Base-by-base conservation (phyloP, 2,797 vertebrate species). In the Karalla daura region DNA sequence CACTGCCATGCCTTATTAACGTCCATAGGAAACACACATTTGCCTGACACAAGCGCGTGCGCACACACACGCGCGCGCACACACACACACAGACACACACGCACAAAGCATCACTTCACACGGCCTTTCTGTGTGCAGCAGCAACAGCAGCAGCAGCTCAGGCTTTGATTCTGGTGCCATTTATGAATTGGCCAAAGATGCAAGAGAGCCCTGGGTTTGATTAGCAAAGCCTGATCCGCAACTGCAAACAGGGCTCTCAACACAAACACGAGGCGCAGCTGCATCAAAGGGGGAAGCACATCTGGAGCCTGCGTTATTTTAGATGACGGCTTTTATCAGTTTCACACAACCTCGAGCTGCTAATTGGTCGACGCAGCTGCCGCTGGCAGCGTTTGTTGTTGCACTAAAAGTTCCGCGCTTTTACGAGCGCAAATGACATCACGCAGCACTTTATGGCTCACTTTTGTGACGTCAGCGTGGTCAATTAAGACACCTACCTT, bases 401-500 rank as follows among this genome's bases (percentile, higher is more conserved):
- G 12, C 17, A 7, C 5, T 37, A 1, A 0, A 2, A 10, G 25
- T 44, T 49, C 58, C n/a, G n/a, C n/a, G 7, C 47, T 54, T 55
- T 5, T 45, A 39, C 13, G 1, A 14, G 3, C 3, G 11, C 7
- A 11, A 30, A 5, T 11, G 15, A 15, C 23, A 51, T 39, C 2
- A 44, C 2, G 5, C n/a, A n/a, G 40, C 9, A 28, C 3, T 3
- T 1, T 2, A 2, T n/a, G n/a, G n/a, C n/a, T n/a, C n/a, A 1
- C 18, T 15, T 15, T 2, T 27, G 20, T n/a, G 54, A 10, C 58
- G n/a, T n/a, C n/a, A n/a, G n/a, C n/a, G n/a, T n/a, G n/a, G n/a
- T n/a, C n/a, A 30, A 7, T 7, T 51, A 14, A 1, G 25, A 37
- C 18, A 5, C 77, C 52, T 88, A 94, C 94, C 93, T 87, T 91